Base-by-base conservation (phyloP, 2,113 vertebrate species). In the Podocnemis expansa region DNA sequence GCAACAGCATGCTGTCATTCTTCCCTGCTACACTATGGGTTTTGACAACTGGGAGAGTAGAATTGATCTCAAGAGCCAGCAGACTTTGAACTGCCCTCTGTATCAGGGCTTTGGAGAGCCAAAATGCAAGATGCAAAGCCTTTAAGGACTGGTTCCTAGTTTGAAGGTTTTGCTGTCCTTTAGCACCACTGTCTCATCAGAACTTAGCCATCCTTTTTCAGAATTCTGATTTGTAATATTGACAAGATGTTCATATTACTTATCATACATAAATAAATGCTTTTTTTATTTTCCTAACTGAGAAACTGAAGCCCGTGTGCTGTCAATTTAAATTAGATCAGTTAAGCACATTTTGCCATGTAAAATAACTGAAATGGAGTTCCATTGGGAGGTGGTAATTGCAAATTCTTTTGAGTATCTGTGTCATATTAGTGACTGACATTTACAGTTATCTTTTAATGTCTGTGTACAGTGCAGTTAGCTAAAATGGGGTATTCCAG, bases 301-400 rank as follows among this genome's bases (percentile, higher is more conserved):
- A 96, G 91, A 91, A 91, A 43, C 2, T 2, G 56, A 45, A 10
- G 78, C 93, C 91, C 91, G 56, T 85, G 84, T 1, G 31, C 92
- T 96, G 95, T 95, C 97, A 97, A 91, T 96, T 96, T 91, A 38
- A 5, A 97, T 98, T 89, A 96, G 92, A 78, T 93, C 73, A 41
- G 86, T 92, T 92, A 76, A 91, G 93, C 97, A 94, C 82, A 92
- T 96, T 82, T 78, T 93, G 85, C 89, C 92, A 90, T 45, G 93
- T 58, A 94, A 91, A 96, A 93, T 89, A 83, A 93, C 97, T 94
- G 76, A 88, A 95, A 89, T n/a, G 24, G 24, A 70, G 45, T 52
- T 43, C 85, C 93, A 85, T 5, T 82, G 56, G 78, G 94, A 97
- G 83, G 60, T 52, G 52, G 78, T 91, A 96, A 96, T 85, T 93